These are phyloP conservation scores for Caenorhabditis parvicauda DNA, from an alignment of 2,888 invertebrate species.

Conservation along the genomic window DNA sequence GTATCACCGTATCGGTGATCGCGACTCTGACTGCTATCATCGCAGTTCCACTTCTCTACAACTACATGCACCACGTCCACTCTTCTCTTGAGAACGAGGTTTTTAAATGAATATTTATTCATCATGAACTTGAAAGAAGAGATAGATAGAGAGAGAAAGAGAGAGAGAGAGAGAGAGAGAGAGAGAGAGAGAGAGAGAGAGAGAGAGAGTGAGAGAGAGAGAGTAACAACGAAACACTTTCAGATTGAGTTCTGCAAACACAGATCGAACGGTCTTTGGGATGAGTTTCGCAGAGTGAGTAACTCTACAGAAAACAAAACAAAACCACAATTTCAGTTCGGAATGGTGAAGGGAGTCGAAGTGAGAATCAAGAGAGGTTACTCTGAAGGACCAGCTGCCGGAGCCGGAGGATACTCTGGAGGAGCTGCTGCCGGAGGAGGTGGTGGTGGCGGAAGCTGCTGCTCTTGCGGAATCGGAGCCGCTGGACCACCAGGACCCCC, in stretches of 20 bases:
- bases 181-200: too few relatives aligned
- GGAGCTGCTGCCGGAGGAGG: slow-evolving; percentile 21
- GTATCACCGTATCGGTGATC: slow-evolving; percentile 35
- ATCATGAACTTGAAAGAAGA: too few relatives aligned
- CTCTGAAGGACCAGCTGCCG: slow-evolving; percentile 6
- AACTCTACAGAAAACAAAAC: not conserved
- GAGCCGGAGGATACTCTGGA: slow-evolving; percentile 17
- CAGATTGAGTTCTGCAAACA: slow-evolving; percentile 51
- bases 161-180: too few relatives aligned
- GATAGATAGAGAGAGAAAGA: too few relatives aligned
- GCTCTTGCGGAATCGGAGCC: slow-evolving; percentile 48
- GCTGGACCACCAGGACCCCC: slow-evolving; percentile 49
- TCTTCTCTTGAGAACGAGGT: slow-evolving; percentile 56
- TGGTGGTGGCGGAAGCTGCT: slow-evolving; percentile 35
- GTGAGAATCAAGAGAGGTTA: slow-evolving; percentile 34
- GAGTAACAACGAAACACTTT: not conserved
- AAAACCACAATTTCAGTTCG: slow-evolving; percentile 19
- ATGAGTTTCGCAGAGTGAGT: slow-evolving; percentile 42
- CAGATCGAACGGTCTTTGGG: slow-evolving; percentile 50
- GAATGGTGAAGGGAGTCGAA: slow-evolving; percentile 36
- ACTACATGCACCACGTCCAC: slow-evolving; percentile 60
- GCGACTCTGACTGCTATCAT: slow-evolving; percentile 58
- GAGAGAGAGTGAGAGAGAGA: too few relatives aligned
- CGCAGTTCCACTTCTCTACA: slow-evolving; percentile 61
- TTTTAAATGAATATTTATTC: not conserved